These are phyloP conservation scores for Acanthis flammea DNA, from an alignment of 2,797 vertebrate genomes.

Conservation along the genomic window DNA sequence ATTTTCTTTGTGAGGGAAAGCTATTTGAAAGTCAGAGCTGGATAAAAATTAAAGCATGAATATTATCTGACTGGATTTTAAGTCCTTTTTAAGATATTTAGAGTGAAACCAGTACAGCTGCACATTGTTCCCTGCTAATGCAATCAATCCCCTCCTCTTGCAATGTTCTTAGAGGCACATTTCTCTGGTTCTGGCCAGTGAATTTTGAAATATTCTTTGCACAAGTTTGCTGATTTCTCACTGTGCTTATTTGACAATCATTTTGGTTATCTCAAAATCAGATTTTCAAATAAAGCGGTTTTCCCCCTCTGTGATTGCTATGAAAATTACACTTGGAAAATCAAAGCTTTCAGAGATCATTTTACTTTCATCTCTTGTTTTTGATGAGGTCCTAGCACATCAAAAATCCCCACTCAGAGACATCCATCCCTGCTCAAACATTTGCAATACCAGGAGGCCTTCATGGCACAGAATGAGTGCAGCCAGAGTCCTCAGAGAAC, in stretches of 20 bases:
- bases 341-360: neutral
- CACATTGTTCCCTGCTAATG: neutral
- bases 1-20: neutral
- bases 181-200: neutral
- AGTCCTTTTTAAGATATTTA: neutral
- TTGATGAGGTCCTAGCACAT: neutral
- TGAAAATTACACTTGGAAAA: neutral
- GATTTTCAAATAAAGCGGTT: neutral
- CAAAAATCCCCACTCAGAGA: neutral
- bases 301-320: neutral
- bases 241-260: neutral
- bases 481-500: neutral
- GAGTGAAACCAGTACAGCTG: neutral
- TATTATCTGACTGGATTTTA: neutral
- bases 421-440: neutral
- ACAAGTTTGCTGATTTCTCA: neutral
- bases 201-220: neutral
- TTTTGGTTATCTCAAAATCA: neutral
- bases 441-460: neutral
- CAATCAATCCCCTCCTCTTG: neutral
- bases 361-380: constrained; percentile 8
- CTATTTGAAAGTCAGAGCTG: neutral
- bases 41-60: constrained; percentile 1
- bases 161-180: neutral
- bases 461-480: neutral